Evolutionary conservation across 30 jellyfish, hydroid and myxozoan genomes (phyloP).

Genomic region (Aurelia sp.): DNA sequence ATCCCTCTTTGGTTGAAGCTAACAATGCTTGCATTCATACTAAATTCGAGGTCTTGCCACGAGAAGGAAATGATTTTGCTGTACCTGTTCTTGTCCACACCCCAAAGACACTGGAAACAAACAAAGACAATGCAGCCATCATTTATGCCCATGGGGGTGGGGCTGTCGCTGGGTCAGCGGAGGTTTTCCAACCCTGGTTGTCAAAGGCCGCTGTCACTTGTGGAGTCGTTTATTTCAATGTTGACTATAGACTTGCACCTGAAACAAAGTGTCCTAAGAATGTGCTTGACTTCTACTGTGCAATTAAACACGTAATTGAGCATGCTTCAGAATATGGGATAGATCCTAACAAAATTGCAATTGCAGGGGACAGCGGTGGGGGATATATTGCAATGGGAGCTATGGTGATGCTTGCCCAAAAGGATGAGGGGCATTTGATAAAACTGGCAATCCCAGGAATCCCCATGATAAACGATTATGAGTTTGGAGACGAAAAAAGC

Average conservation of each 20-base stretch:
- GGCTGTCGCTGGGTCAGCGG: slow-evolving; percentile 38
- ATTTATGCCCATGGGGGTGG: slow-evolving; percentile 26
- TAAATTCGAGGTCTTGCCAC: slow-evolving; percentile 12
- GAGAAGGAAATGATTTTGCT: slow-evolving; percentile 22
- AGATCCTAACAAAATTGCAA: slow-evolving; percentile 28
- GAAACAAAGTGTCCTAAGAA: slow-evolving; percentile 59
- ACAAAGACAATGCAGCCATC: slow-evolving; percentile 26
- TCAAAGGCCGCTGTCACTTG: slow-evolving; percentile 1
- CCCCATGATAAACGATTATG: slow-evolving; percentile 52
- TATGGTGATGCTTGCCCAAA: slow-evolving; percentile 61
- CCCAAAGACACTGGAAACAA: slow-evolving; percentile 8
- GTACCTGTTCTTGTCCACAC: slow-evolving; percentile 19
- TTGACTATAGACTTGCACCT: slow-evolving; percentile 32
- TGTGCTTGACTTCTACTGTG: no score
- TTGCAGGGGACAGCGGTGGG: slow-evolving; percentile 67
- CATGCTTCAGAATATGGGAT: slow-evolving; percentile 22
- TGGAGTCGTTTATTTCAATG: background rate
- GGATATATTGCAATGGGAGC: slow-evolving; percentile 45
- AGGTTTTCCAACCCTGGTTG: slow-evolving; percentile 20
- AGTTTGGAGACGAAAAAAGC: slow-evolving; percentile 27
- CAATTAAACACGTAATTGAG: no score
- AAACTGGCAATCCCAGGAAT: slow-evolving; percentile 25
- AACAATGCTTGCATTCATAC: slow-evolving; percentile 10
- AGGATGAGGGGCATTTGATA: slow-evolving; percentile 30
- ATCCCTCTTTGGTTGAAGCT: slow-evolving; percentile 18